These are phyloP conservation scores for Poliocrania exsul DNA, from an alignment of 2,797 vertebrate genomes.

Conservation along the genomic window DNA sequence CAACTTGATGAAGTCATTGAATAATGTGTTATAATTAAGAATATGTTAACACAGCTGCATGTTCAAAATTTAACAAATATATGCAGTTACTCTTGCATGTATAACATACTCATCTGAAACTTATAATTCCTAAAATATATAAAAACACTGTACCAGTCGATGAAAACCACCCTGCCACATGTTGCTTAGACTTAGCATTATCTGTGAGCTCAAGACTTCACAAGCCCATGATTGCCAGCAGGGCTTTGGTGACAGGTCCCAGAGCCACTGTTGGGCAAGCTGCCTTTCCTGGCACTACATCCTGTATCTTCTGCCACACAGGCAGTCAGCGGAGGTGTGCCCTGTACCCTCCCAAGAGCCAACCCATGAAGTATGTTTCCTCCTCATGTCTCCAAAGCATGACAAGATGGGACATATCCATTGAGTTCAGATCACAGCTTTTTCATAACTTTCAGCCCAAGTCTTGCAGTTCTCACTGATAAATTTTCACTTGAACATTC, in stretches of 20 bases:
- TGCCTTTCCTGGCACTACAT: not conserved
- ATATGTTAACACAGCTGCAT: not conserved
- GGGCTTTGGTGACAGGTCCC: not conserved
- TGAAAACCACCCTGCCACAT: not conserved
- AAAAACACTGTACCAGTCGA: not conserved
- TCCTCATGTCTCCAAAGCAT: not conserved
- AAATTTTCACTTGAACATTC: not conserved
- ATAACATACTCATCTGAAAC: not conserved
- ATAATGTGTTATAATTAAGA: not conserved
- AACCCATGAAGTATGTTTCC: not conserved
- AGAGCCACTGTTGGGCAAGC: not conserved
- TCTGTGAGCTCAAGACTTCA: fast-evolving
- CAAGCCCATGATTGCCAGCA: not conserved
- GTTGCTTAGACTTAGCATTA: not conserved
- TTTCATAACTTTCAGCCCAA: not conserved
- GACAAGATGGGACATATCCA: not conserved
- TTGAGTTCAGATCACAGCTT: not conserved
- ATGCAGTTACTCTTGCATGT: not conserved
- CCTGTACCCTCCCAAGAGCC: not conserved
- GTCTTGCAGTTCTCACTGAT: not conserved
- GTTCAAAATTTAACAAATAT: not conserved
- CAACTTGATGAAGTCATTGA: not conserved
- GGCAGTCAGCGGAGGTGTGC: not conserved
- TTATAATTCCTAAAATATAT: not conserved
- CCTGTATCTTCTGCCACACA: fast-evolving